Evolutionary conservation across 2,797 vertebrate genomes (phyloP), one percentile per base, ranked within the genome.

Genomic region (Amphiprion clarkii): DNA sequence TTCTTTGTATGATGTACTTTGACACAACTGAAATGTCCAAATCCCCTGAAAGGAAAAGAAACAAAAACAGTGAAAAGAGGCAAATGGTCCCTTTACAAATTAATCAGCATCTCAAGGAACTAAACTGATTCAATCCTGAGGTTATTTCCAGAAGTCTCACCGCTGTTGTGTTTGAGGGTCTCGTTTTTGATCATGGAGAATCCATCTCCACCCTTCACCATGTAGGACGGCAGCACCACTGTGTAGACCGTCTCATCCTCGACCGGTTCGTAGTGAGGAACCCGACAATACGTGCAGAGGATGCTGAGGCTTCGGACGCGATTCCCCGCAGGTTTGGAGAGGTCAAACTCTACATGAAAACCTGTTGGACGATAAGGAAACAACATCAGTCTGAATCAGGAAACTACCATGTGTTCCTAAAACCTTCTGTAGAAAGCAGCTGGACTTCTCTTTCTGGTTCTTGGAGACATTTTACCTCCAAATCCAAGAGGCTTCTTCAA

Each of bases 211-310:
- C 98, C 98, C 0, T 3, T 87, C 59, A 91, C 92, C 54, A 98
- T 63, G 61, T 95, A 99, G 61, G 90, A 95, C 0, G 97, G 95
- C 74, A 98, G 82, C 66, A 94, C 92, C 71, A 99, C 91, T 0
- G 90, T 96, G 58, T 99, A 99, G 0, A 89, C 63, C 54, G 60
- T 39, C 19, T 94, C 77, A n/a, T 91, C 89, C 74, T 90, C 49
- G 2, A 99, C 91, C 0, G 96, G 91, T 46, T 95, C 71, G 0
- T 97, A 98, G 14, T 0, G 57, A 2, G 98, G 98, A 3, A 98
- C 95, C 0, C 96, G 90, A 39, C 98, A 99, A 0, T 82, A 51
- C 0, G 96, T 97, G 82, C 98, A 99, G 11, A 99, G 94, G 82
- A 95, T 91, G 10, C 86, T 81, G 60, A 97, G 82, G 11, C 86